Evolutionary conservation across 2,888 invertebrate genomes (phyloP).

Genomic region (Aleiodes testaceus): DNA sequence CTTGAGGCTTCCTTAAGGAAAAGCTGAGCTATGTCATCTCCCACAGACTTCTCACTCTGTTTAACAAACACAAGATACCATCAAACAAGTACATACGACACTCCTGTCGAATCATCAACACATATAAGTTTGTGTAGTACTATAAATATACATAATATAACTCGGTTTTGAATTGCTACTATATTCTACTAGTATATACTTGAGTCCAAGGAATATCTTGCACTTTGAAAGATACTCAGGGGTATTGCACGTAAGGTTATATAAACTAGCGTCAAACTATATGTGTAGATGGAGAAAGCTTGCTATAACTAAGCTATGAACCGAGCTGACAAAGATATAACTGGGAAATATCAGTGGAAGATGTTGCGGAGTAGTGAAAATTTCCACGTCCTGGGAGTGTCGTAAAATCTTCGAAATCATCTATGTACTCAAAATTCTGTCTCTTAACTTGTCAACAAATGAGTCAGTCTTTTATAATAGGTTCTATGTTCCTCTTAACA

Average conservation of each 20-base stretch:
- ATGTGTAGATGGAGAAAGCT: background rate
- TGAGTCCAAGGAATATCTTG: conserved; percentile 27
- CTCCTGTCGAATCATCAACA: conserved; percentile 2
- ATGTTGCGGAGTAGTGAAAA: conserved; percentile 12
- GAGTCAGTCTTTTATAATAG: too few relatives aligned
- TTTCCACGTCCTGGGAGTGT: conserved; percentile 52
- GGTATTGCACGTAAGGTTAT: background rate
- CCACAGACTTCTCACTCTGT: background rate
- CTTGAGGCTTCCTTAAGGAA: conserved; percentile 19
- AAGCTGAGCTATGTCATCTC: background rate
- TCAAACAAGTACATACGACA: background rate
- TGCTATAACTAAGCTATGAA: too few relatives aligned
- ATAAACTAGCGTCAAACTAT: background rate
- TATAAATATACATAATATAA: background rate
- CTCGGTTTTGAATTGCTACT: background rate
- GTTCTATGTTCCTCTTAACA: too few relatives aligned
- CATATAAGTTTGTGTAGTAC: background rate
- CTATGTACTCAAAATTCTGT: conserved; percentile 3
- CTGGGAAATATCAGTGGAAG: conserved; percentile 14
- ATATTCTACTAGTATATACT: background rate
- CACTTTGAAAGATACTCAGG: conserved; percentile 3
- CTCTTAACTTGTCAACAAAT: conserved; percentile 42
- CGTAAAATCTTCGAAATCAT: conserved; percentile 51
- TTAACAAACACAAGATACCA: background rate
- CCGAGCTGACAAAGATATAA: background rate